Evolutionary conservation across 1,140 invertebrate species (phyloP), one percentile per base, ranked within the genome.

Genomic region (Stenopsyche tienmushanensis): DNA sequence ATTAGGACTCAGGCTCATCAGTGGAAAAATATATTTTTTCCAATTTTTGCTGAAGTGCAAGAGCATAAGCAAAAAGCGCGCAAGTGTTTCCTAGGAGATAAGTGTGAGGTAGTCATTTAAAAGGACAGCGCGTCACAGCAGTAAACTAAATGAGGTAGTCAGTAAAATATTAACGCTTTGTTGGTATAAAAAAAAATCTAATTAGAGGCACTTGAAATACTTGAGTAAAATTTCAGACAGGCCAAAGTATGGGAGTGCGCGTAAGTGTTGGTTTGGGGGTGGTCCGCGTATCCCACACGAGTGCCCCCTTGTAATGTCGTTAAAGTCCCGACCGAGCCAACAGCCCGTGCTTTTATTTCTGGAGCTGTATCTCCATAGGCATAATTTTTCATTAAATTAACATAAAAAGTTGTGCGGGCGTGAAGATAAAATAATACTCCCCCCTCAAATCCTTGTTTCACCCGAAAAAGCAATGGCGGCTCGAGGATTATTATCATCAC

Each of bases 321-420:
- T 70, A 70, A 70, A 70, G 67, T 63, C 67, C 67, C 65, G 53
- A 39, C 52, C 67, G 44, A 64, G 59, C 67, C 64, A 69, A 69
- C 67, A 69, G 64, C 64, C 64, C 67, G 67, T 69, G 67, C 67
- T 66, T 69, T 69, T 69, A 69, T 69, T 69, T 66, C 67, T 65
- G 59, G 57, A 66, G 39, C 64, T 60, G 60, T 64, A 71, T 71
- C 69, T 71, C 62, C 66, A 63, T 65, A 65, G 69, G 69, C 69
- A 71, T 71, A 71, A 71, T 71, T 71, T 71, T 71, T 71, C 69
- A 71, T 71, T 71, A 71, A 67, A 71, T 71, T 71, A 71, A 71
- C 69, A 71, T 71, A 71, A 71, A 71, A 71, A 71, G 65, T 71
- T 67, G 69, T 67, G 63, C 65, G 65, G 69, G 69, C 66, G 69